phyloP scores from a whole-genome alignment of 2,113 vertebrate genomes.

The Cinclus cinclus region DNA sequence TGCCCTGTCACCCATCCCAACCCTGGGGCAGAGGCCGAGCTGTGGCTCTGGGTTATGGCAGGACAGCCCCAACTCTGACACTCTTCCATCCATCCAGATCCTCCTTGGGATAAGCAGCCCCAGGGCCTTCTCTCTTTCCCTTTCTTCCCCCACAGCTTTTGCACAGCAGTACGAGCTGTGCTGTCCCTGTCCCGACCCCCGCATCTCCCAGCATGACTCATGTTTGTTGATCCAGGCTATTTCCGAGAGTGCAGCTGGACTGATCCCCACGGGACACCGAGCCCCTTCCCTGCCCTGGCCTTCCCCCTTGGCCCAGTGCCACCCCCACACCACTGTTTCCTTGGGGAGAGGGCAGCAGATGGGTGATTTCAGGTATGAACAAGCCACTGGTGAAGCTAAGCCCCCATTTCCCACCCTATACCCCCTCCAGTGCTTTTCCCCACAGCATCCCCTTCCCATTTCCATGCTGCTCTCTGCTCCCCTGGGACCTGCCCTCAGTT shows the following conservation, averaged over 20 bases:
- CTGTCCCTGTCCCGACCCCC: slow-evolving; percentile 9
- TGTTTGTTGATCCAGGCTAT: slow-evolving; percentile 59
- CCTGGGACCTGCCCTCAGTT: not conserved
- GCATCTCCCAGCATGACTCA: slow-evolving; percentile 43
- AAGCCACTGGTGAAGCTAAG: not conserved
- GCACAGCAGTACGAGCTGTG: not conserved
- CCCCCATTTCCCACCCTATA: not conserved
- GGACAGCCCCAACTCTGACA: not conserved
- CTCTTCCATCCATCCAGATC: not conserved
- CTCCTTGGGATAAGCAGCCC: not conserved
- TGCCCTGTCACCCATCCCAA: not conserved
- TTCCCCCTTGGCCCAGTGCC: not conserved
- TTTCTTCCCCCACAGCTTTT: not conserved
- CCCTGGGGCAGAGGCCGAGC: not conserved
- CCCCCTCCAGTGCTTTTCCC: not conserved
- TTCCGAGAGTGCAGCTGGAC: slow-evolving; percentile 36
- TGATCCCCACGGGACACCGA: not conserved
- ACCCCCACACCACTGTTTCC: not conserved
- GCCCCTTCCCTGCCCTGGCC: not conserved
- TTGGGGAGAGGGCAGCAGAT: not conserved
- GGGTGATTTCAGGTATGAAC: not conserved
- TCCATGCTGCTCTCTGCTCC: not conserved
- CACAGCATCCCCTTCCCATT: not conserved
- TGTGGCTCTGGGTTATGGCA: not conserved
- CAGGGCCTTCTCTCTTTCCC: not conserved